Conservation (phyloP, 2,797 vertebrate species). For the Sternotherus odoratus region DNA sequence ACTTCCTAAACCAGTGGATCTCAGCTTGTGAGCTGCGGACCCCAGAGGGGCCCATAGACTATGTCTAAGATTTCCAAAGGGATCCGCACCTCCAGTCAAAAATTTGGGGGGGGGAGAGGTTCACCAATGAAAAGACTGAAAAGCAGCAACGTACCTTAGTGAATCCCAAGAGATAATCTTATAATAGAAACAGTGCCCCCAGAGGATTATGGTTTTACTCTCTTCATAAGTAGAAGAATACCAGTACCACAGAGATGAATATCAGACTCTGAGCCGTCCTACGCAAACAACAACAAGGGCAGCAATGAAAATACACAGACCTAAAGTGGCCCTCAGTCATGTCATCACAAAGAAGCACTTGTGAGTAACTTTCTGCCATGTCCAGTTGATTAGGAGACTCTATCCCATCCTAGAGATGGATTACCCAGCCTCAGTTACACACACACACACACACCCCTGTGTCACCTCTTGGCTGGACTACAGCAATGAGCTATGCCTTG, state of each 20-base stretch:
- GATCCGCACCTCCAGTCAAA: too few species aligned
- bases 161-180: constrained; percentile 43
- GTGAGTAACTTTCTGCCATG: not conserved
- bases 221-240: constrained; percentile 40
- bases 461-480: not conserved
- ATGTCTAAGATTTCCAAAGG: too few species aligned
- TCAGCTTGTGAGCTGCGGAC: too few species aligned
- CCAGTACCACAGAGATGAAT: constrained; percentile 2
- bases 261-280: not conserved
- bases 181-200: constrained; percentile 37
- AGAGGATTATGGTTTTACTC: constrained; percentile 22
- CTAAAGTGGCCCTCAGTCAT: not conserved
- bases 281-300: not conserved
- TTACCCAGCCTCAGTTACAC: not conserved
- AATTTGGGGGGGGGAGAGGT: too few species aligned
- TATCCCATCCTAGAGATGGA: fast-evolving
- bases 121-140: too few species aligned
- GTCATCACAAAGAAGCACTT: not conserved
- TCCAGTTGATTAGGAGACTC: not conserved
- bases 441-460: too few species aligned
- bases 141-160: constrained; percentile 7
- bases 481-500: fast-evolving
- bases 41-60: too few species aligned
- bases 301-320: not conserved
- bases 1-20: too few species aligned